These are phyloP conservation scores for Synodontis membranacea DNA, from an alignment of 2,113 vertebrate species.

Conservation along the genomic window DNA sequence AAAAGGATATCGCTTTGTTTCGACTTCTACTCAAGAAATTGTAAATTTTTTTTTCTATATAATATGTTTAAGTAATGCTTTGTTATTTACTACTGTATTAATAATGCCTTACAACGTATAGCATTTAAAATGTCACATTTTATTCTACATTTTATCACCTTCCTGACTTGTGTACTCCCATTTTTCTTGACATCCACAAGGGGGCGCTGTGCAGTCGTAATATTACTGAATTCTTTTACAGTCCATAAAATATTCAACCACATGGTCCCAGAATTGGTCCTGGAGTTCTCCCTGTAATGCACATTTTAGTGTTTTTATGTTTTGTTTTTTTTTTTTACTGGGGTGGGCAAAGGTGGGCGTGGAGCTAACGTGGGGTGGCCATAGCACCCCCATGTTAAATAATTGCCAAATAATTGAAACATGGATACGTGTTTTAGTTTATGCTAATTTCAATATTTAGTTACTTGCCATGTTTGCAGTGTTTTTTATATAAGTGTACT, in stretches of 20 bases:
- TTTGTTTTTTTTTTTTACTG: background rate
- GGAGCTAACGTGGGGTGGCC: background rate
- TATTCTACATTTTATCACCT: background rate
- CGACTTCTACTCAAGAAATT: background rate
- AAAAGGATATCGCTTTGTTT: background rate
- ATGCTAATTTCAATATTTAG: background rate
- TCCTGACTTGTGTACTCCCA: background rate
- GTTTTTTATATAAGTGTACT: background rate
- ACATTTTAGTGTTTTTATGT: background rate
- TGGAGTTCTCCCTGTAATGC: background rate
- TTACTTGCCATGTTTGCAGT: background rate
- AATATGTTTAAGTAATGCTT: background rate
- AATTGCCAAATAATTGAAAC: background rate
- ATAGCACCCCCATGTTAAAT: too few species aligned
- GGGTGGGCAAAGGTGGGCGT: background rate
- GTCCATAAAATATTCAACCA: background rate
- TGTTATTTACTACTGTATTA: too few species aligned
- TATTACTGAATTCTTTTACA: background rate
- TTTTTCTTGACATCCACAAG: constrained; percentile 51
- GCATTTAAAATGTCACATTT: too few species aligned
- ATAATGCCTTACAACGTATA: background rate
- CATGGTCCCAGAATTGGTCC: background rate
- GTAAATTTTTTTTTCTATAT: background rate
- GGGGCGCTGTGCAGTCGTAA: constrained; percentile 48
- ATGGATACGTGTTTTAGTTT: background rate